Evolutionary conservation across 1,140 invertebrate species (phyloP), one percentile per base, ranked within the genome.

Genomic region (Thalassaphorura encarpata): DNA sequence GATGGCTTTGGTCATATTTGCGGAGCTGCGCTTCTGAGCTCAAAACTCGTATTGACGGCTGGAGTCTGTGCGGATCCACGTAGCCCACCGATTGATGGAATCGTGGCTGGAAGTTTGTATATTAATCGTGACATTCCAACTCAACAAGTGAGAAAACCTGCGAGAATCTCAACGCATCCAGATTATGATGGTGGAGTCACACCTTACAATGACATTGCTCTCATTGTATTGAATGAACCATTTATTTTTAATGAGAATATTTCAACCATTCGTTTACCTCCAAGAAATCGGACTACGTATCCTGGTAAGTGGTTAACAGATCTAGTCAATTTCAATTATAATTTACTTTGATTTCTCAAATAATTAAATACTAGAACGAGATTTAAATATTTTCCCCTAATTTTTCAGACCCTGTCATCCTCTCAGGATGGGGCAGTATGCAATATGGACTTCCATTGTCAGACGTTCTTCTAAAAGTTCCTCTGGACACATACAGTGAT

Each of bases 1-100:
- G 46, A 58, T 56, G 31, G 47, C 21, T 36, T 50, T 18, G 48
- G 46, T 19, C 80, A 80, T 60, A 73, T 77, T 49, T 84, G 82
- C 58, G 82, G 82, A 0, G 82, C 78, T 2, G 75, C 77, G 41
- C 77, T 84, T 49, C 73, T 84, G n/a, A 72, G 69, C 8, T 54
- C 71, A 19, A 66, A 74, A 3, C 78, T 73, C 61, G 73, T 82
- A 0, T 16, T 84, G 2, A 82, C 81, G 0, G 82, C 82, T 1
- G 82, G 69, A 1, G 82, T 84, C 66, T 84, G 83, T 55, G 72
- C 77, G 18, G 72, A 72, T 52, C 55, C 55, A 16, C 73, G 72
- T 57, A 72, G 66, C 50, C 33, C 36, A 6, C 53, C 28, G 5
- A 23, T 41, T 11, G 45, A 67, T 21, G 54, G 58, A 16, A 55